Conservation (phyloP, 2,888 invertebrate genomes). For the Scaptomyza flava region DNA sequence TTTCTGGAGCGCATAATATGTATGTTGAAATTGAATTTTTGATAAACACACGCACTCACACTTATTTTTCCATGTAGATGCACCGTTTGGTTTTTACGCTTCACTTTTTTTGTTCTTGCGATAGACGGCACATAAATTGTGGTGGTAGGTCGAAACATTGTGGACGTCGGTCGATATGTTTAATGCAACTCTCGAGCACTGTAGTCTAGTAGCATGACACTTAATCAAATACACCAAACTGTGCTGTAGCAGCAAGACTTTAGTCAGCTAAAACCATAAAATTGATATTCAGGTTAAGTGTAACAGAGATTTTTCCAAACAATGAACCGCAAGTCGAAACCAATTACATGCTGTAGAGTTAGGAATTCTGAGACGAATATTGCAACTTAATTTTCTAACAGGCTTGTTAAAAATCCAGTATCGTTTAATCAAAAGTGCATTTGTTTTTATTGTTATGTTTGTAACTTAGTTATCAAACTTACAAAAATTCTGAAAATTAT, state of each 20-base stretch:
- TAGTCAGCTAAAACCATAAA: not conserved
- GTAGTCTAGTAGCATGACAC: constrained; percentile 16
- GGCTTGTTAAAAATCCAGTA: too few species aligned
- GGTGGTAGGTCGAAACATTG: constrained; percentile 29
- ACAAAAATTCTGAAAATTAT: too few species aligned
- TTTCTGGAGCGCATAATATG: constrained; percentile 48
- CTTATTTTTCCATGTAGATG: constrained; percentile 62
- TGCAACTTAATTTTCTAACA: too few species aligned
- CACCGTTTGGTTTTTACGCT: constrained; percentile 72
- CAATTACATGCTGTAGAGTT: too few species aligned
- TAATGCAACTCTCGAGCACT: not conserved
- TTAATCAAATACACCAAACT: not conserved
- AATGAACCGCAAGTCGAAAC: too few species aligned
- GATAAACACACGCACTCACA: constrained; percentile 69
- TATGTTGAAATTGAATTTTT: constrained; percentile 47
- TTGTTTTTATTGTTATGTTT: too few species aligned
- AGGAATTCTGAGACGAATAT: too few species aligned
- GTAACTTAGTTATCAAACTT: too few species aligned
- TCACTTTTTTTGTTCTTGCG: constrained; percentile 69
- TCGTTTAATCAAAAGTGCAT: too few species aligned
- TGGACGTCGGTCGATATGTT: constrained; percentile 6
- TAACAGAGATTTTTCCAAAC: too few species aligned
- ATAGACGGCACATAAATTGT: constrained; percentile 35
- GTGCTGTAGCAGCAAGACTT: not conserved
- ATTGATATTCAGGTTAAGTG: not conserved